Base-by-base conservation (phyloP, 92 coral and sea anemone species). In the Paramuricea clavata region DNA sequence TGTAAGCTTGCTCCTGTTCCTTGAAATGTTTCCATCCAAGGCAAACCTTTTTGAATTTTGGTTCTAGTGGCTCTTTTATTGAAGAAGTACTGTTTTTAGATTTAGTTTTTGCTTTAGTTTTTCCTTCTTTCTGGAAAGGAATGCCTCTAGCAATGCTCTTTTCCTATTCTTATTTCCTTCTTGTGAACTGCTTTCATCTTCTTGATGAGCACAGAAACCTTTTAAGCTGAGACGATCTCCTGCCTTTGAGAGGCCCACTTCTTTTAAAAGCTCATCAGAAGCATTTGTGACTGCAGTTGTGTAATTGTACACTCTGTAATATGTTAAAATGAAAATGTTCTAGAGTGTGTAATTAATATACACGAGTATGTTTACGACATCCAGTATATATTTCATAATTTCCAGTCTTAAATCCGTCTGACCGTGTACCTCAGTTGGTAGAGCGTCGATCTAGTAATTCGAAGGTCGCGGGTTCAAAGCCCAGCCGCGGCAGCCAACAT, bases 221-320 rank as follows among this genome's bases (percentile, higher is more conserved):
- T 74, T 87, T 39, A 91, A 90, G 90, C 92, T 88, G 84, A 88
- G 81, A 76, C 92, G 88, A 89, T 88, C 92, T 81, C 90, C 94
- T 49, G 92, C 92, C 77, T 74, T 88, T 42, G 81, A 80, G 56
- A 88, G 92, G 60, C 92, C 92, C 91, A 87, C 76, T 5, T 77
- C 81, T 31, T 65, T 76, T 5, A 89, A 77, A 6, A 83, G 22
- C 60, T 83, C 89, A 84, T 89, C 91, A 81, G 69, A 61, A 10
- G 89, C 92, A 77, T 83, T 68, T 16, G 71, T 30, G 25, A 89
- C 49, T 75, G 92, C 92, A 59, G 69, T 70, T 49, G 88, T n/a
- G n/a, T n/a, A n/a, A n/a, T n/a, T n/a, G n/a, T n/a, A n/a, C n/a
- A n/a, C n/a, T n/a, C n/a, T n/a, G n/a, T n/a, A n/a, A n/a, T n/a